Conservation (phyloP, 2,113 vertebrate genomes). For the Canis aureus region DNA sequence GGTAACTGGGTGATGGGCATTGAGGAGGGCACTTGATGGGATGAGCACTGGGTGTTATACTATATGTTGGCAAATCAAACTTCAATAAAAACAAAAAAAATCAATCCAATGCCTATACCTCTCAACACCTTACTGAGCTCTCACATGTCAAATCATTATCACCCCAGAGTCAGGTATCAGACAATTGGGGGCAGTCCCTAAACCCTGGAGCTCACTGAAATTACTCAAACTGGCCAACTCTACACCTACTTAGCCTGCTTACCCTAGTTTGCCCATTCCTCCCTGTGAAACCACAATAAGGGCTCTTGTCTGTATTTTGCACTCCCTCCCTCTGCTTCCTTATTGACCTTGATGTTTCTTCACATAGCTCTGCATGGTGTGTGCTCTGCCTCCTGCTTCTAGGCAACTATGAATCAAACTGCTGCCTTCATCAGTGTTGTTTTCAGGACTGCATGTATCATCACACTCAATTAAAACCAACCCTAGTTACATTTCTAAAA, state of each 20-base stretch:
- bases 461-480: background rate
- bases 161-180: background rate
- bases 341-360: background rate
- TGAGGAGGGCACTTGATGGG: too few species aligned
- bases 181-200: background rate
- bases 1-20: too few species aligned
- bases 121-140: background rate
- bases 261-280: background rate
- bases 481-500: background rate
- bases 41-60: too few species aligned
- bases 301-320: background rate
- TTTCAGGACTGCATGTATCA: background rate
- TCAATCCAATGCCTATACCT: too few species aligned
- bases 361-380: background rate
- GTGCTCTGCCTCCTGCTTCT: background rate
- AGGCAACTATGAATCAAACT: background rate
- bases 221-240: background rate
- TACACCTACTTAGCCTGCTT: background rate
- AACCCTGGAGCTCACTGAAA: background rate
- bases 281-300: background rate
- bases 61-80: too few species aligned
- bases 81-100: background rate
- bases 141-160: background rate
- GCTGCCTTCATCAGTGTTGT: background rate
- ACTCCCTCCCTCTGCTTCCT: background rate